These are phyloP conservation scores for Rhingia campestris DNA, from an alignment of 2,888 invertebrate species.

Conservation along the genomic window DNA sequence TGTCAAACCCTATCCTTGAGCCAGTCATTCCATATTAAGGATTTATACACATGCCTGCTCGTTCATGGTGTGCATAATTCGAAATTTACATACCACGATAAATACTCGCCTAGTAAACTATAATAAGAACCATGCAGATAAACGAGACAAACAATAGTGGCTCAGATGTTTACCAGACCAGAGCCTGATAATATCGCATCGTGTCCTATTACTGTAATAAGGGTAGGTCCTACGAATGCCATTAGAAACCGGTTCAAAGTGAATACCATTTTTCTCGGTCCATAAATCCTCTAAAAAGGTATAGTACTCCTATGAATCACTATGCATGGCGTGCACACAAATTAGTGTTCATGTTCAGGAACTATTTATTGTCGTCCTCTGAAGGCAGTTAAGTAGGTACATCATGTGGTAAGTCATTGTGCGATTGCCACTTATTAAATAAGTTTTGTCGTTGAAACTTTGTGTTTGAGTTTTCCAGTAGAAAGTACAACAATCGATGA, in stretches of 20 bases:
- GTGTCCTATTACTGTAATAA: not conserved
- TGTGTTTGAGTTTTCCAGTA: not conserved
- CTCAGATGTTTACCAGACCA: not conserved
- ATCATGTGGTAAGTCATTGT: not conserved
- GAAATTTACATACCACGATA: constrained; percentile 9
- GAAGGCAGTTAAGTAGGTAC: not conserved
- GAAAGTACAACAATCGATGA: not conserved
- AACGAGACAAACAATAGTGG: not conserved
- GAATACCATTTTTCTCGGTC: constrained; percentile 11
- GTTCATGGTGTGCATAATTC: not conserved
- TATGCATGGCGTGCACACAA: not conserved
- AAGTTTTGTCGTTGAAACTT: not conserved
- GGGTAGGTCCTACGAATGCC: constrained; percentile 1
- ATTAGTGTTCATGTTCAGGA: not conserved
- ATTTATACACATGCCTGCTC: not conserved
- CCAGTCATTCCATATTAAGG: constrained; percentile 4
- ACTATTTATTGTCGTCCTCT: not conserved
- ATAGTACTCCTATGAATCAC: not conserved
- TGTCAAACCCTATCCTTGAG: constrained; percentile 10
- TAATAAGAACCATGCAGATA: constrained; percentile 1
- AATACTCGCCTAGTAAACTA: constrained; percentile 10
- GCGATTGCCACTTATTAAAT: not conserved
- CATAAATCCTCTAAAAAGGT: not conserved
- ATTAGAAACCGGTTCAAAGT: not conserved
- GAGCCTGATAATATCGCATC: not conserved